Conservation (phyloP, 2,797 vertebrate genomes). For the Trematomus bernacchii region DNA sequence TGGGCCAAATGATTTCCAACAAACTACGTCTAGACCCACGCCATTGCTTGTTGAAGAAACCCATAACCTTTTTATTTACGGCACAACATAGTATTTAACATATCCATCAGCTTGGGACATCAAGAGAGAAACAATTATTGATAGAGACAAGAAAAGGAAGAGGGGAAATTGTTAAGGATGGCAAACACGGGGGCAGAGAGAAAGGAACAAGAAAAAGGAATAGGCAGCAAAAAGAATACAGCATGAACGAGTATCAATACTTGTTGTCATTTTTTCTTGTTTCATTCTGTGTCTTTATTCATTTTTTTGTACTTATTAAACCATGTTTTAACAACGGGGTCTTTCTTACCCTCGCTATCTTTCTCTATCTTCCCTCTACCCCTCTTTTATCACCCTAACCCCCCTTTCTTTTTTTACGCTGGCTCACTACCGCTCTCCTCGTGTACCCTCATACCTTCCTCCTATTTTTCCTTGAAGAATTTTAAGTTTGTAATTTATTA, state of each 20-base stretch:
- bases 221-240: neutral
- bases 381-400: slow-evolving; percentile 57
- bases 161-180: slow-evolving; percentile 7
- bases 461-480: slow-evolving; percentile 70
- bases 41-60: neutral
- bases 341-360: slow-evolving; percentile 42
- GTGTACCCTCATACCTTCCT: slow-evolving; percentile 64
- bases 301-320: slow-evolving; percentile 40
- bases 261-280: slow-evolving; percentile 17
- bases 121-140: neutral
- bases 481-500: slow-evolving; percentile 87
- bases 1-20: neutral
- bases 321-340: slow-evolving; percentile 46
- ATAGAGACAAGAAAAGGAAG: slow-evolving; percentile 12
- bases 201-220: neutral
- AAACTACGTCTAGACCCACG: neutral
- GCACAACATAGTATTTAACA: slow-evolving; percentile 1
- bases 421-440: slow-evolving; percentile 44
- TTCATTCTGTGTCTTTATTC: slow-evolving; percentile 30
- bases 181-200: neutral
- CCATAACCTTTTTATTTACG: neutral
- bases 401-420: slow-evolving; percentile 26
- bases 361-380: slow-evolving; percentile 33
- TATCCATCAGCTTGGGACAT: neutral
- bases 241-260: slow-evolving; percentile 12